Percentiles rank a stretch among this genome's conserved stretches.
Conservation (phyloP, 2,113 vertebrate species). For the Psittacara wagleri region DNA sequence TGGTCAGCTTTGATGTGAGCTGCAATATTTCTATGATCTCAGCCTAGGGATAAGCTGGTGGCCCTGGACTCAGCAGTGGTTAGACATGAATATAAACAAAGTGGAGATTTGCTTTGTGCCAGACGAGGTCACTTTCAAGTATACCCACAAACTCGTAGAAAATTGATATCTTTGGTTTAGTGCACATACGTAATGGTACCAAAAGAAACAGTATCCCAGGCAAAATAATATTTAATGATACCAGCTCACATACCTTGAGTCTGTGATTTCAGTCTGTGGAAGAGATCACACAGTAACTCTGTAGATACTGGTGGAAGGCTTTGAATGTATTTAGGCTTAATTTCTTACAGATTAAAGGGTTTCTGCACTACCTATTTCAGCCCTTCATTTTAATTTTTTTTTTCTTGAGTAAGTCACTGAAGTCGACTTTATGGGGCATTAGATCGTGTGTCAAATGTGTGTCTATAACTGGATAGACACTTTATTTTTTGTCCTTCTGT, state of each 20-base stretch:
- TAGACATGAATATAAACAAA: conserved; percentile 36
- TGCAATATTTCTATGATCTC: conserved; percentile 70
- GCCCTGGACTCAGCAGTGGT: conserved; percentile 57
- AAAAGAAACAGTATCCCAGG: neutral
- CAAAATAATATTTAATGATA: neutral
- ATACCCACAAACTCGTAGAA: neutral
- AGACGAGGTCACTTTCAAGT: conserved; percentile 41
- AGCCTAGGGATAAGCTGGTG: conserved; percentile 75
- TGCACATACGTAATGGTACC: neutral
- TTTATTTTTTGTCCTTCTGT: neutral
- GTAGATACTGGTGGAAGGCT: neutral
- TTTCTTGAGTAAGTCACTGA: neutral
- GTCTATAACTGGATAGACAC: neutral
- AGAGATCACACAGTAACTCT: neutral
- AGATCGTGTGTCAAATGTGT: neutral
- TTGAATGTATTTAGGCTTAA: neutral
- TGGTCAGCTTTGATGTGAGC: conserved; percentile 77
- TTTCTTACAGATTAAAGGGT: neutral
- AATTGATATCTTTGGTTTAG: conserved; percentile 6
- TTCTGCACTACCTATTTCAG: neutral
- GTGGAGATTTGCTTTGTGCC: conserved; percentile 11
- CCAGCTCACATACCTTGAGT: neutral
- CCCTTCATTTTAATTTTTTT: neutral
- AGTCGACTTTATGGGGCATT: neutral
- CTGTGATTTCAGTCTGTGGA: neutral